phyloP scores from a whole-genome alignment of 2,888 invertebrate genomes.

The Himalopsyche tibetana region DNA sequence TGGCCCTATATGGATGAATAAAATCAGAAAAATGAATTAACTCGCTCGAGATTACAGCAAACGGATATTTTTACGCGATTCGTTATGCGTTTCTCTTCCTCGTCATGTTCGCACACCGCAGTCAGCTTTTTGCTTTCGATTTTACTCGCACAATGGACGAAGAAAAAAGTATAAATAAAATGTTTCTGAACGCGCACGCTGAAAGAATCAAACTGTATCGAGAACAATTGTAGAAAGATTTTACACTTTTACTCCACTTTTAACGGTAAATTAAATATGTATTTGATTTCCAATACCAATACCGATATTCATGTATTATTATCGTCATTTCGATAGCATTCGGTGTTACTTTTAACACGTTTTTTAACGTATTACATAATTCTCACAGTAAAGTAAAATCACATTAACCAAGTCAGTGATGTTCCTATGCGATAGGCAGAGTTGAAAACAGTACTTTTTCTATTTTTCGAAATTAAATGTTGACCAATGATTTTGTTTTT shows the following conservation, averaged over 20 bases:
- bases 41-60: conserved; percentile 4
- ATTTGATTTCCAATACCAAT: not conserved
- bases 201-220: conserved; percentile 31
- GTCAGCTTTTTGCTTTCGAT: conserved; percentile 40
- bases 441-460: no score
- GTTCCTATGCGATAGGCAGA: no score
- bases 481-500: no score
- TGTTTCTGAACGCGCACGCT: not conserved
- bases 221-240: not conserved
- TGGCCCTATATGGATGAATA: conserved; percentile 19
- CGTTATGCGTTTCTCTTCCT: conserved; percentile 64
- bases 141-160: conserved; percentile 22
- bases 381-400: no score
- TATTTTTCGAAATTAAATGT: no score
- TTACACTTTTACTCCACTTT: conserved; percentile 32
- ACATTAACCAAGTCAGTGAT: no score
- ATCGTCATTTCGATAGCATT: not conserved
- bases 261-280: not conserved
- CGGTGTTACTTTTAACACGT: no score
- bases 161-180: conserved; percentile 18
- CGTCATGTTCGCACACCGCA: conserved; percentile 41
- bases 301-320: not conserved
- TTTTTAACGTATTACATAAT: no score
- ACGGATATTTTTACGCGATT: conserved; percentile 51
- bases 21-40: conserved; percentile 24